Percentiles rank a stretch among this genome's conserved stretches.
These are phyloP conservation scores for Melitaea cinxia DNA, from an alignment of 1,140 invertebrate species.

Conservation along the genomic window DNA sequence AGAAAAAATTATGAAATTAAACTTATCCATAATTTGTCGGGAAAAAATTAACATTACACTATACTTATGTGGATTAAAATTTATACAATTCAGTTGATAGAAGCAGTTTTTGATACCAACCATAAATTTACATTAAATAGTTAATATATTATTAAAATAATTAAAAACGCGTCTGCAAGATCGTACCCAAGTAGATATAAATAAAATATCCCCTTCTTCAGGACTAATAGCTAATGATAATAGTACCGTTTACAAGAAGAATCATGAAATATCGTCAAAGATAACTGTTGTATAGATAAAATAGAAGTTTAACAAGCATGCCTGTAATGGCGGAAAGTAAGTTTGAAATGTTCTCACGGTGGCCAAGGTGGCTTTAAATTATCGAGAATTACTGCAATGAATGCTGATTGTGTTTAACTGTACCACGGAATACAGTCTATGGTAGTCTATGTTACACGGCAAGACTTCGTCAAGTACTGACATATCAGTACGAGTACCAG, in stretches of 20 bases:
- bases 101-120: too few relatives aligned
- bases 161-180: too few relatives aligned
- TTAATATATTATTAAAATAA: too few relatives aligned
- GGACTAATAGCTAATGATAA: background rate
- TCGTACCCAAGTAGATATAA: too few relatives aligned
- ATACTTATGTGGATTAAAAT: too few relatives aligned
- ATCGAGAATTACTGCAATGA: slow-evolving; percentile 48
- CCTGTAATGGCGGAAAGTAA: slow-evolving; percentile 61
- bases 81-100: too few relatives aligned
- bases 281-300: background rate
- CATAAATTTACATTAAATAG: too few relatives aligned
- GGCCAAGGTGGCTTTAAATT: slow-evolving; percentile 40
- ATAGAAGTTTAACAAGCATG: slow-evolving; percentile 58
- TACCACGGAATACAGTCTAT: background rate
- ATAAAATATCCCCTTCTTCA: too few relatives aligned
- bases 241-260: background rate
- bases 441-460: background rate
- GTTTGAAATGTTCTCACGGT: slow-evolving; percentile 70
- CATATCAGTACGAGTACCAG: background rate
- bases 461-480: background rate
- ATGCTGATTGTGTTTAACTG: slow-evolving; percentile 24
- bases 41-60: too few relatives aligned
- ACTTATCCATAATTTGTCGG: too few relatives aligned
- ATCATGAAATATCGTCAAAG: too few relatives aligned
- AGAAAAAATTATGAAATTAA: too few relatives aligned